A percentile compares a stretch with the other conserved stretches of the same genome.
phyloP scores from a whole-genome alignment of 2,113 vertebrate species.

The Oryzias celebensis region DNA sequence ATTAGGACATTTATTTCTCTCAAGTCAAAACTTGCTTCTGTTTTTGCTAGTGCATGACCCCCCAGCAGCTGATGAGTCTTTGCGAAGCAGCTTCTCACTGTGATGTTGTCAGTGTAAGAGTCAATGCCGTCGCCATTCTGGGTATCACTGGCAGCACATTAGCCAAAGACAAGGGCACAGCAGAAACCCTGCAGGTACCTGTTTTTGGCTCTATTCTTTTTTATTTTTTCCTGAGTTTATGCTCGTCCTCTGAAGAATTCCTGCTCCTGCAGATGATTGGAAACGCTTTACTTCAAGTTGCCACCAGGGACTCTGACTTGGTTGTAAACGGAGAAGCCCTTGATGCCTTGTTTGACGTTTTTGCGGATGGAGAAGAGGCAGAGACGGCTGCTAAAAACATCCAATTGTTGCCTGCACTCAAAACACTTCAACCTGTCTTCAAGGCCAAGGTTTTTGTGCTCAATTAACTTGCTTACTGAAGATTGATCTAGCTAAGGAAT shows the following conservation, averaged over 20 bases:
- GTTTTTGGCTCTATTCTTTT: neutral
- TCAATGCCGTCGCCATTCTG: slow-evolving; percentile 90
- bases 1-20: slow-evolving; percentile 12
- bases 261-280: slow-evolving; percentile 84
- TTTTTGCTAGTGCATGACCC: slow-evolving; percentile 83
- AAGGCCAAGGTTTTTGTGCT: slow-evolving; percentile 83
- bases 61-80: slow-evolving; percentile 88
- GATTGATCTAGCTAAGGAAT: neutral
- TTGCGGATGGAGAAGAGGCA: slow-evolving; percentile 91
- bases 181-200: slow-evolving; percentile 87
- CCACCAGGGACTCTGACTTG: slow-evolving; percentile 84
- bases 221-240: neutral
- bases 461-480: neutral
- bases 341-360: slow-evolving; percentile 94
- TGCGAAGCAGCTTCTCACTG: slow-evolving; percentile 84
- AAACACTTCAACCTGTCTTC: slow-evolving; percentile 90
- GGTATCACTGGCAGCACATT: slow-evolving; percentile 93
- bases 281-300: slow-evolving; percentile 87
- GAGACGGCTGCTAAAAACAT: slow-evolving; percentile 86
- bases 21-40: neutral
- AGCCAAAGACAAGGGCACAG: slow-evolving; percentile 83
- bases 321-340: slow-evolving; percentile 92
- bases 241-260: slow-evolving; percentile 12
- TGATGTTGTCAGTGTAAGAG: slow-evolving; percentile 81
- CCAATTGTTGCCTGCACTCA: slow-evolving; percentile 82